Evolutionary conservation across 2,797 vertebrate species (phyloP).

Genomic region (Astyanax mexicanus): DNA sequence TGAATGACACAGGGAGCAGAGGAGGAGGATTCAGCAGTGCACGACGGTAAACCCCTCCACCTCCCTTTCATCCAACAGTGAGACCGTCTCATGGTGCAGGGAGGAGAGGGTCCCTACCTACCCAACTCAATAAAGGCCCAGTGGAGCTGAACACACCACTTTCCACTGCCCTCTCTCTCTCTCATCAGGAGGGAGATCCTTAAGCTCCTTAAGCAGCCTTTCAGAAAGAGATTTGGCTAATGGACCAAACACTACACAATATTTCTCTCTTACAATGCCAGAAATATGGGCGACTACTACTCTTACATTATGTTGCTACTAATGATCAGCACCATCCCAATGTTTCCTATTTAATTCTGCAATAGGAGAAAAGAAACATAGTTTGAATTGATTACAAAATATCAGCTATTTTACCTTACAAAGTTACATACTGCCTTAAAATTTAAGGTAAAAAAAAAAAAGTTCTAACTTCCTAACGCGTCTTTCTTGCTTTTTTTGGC

Average conservation of each 20-base stretch:
- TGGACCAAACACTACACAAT: constrained; percentile 50
- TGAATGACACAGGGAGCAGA: constrained; percentile 33
- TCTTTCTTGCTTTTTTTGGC: too few relatives aligned
- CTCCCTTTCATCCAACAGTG: constrained; percentile 34
- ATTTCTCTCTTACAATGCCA: constrained; percentile 35
- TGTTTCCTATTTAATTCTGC: neutral
- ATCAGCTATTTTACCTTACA: too few relatives aligned
- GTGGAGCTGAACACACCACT: constrained; percentile 57
- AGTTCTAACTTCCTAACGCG: too few relatives aligned
- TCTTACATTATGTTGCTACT: neutral
- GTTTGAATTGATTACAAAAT: too few relatives aligned
- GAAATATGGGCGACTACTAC: constrained; percentile 5
- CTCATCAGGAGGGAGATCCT: constrained; percentile 50
- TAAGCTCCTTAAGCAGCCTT: constrained; percentile 60
- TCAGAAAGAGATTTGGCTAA: constrained; percentile 60
- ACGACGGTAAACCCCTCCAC: constrained; percentile 29
- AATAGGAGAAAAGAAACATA: too few relatives aligned
- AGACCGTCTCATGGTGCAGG: constrained; percentile 22
- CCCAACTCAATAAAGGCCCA: constrained; percentile 56
- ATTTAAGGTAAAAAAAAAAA: too few relatives aligned
- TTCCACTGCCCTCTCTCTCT: constrained; percentile 45
- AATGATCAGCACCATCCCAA: constrained; percentile 17
- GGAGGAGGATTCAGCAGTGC: constrained; percentile 19
- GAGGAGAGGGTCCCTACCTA: constrained; percentile 40
- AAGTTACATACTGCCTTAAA: too few relatives aligned